These are phyloP conservation scores for Tethea ocularis DNA, from an alignment of 2,888 invertebrate genomes.

Conservation along the genomic window DNA sequence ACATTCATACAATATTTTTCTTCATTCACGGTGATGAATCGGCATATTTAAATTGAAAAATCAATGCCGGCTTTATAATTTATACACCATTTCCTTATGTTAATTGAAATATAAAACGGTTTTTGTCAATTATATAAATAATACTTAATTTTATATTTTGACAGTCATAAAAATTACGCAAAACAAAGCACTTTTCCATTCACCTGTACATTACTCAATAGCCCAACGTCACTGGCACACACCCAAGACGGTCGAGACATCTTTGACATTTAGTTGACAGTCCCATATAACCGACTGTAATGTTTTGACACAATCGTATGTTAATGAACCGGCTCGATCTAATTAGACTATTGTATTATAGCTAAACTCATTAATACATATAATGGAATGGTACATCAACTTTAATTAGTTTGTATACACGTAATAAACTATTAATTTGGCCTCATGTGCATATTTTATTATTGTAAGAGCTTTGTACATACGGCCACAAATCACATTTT, in stretches of 20 bases:
- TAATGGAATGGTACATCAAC: constrained; percentile 42
- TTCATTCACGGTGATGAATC: too few relatives aligned
- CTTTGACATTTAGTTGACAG: constrained; percentile 74
- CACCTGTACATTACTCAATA: constrained; percentile 49
- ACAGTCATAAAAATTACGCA: not conserved
- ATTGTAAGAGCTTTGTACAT: not conserved
- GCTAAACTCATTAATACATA: constrained; percentile 63
- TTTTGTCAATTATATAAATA: not conserved
- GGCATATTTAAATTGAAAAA: too few relatives aligned
- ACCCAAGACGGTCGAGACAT: constrained; percentile 41
- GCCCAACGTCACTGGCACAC: constrained; percentile 39
- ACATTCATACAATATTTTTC: too few relatives aligned
- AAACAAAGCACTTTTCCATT: constrained; percentile 23
- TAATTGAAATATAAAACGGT: too few relatives aligned
- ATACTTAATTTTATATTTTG: not conserved
- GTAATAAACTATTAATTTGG: constrained; percentile 10
- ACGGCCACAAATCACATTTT: too few relatives aligned
- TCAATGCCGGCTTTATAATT: too few relatives aligned
- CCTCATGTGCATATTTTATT: not conserved
- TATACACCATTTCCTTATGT: too few relatives aligned
- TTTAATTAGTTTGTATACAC: constrained; percentile 34
- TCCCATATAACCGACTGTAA: constrained; percentile 47
- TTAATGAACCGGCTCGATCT: constrained; percentile 65
- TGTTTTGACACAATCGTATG: constrained; percentile 74
- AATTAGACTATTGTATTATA: constrained; percentile 71